Percentiles rank a stretch among this genome's conserved stretches.
phyloP scores from a whole-genome alignment of 37 sponge, comb jelly and placozoan species.

The Mnemiopsis leidyi region DNA sequence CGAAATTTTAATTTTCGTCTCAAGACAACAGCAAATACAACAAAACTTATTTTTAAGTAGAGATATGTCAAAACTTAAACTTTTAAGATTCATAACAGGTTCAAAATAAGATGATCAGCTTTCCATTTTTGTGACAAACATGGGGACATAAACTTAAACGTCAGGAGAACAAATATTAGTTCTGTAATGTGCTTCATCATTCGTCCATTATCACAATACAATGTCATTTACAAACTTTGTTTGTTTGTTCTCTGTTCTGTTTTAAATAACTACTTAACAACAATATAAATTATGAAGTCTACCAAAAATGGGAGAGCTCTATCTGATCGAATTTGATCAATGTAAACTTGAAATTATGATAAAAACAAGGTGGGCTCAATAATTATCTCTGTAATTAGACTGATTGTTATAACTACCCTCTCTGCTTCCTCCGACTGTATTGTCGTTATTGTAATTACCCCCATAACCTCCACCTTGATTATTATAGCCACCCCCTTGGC shows the following conservation, averaged over 20 bases:
- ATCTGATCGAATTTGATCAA: background rate
- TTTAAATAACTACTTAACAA: background rate
- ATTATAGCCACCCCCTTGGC: background rate
- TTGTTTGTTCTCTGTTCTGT: background rate
- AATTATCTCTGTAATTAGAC: slow-evolving; percentile 6
- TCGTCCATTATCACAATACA: background rate
- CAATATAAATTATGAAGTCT: background rate
- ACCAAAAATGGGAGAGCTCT: background rate
- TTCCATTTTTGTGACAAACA: no score
- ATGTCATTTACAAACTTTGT: background rate
- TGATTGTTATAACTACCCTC: background rate
- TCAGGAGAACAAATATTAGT: no score
- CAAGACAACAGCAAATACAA: no score
- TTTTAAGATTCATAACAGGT: no score
- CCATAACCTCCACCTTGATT: slow-evolving; percentile 1
- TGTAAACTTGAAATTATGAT: background rate
- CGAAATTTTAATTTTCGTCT: no score
- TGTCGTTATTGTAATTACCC: background rate
- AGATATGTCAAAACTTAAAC: no score
- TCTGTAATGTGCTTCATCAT: background rate
- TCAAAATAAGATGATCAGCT: no score
- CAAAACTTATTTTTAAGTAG: no score
- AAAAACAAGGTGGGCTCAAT: background rate
- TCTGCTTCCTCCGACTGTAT: background rate
- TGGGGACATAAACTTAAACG: no score